Percentiles rank a stretch among this genome's conserved stretches.
Evolutionary conservation across 2,797 vertebrate genomes (phyloP).

Genomic region (Iguana delicatissima): DNA sequence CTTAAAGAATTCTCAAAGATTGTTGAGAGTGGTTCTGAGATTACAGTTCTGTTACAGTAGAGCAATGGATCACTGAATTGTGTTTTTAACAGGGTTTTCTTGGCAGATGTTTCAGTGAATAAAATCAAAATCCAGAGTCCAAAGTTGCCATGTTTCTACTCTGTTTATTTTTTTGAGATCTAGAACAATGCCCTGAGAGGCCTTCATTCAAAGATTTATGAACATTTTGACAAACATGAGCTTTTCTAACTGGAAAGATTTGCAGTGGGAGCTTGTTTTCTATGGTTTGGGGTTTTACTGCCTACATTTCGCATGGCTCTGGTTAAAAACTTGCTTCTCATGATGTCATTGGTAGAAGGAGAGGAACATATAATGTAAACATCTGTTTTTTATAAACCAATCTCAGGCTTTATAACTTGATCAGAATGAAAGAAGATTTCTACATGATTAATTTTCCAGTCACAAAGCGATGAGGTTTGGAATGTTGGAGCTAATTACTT

Average conservation of each 20-base stretch:
- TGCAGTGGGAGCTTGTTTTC: constrained; percentile 69
- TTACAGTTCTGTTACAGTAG: not conserved
- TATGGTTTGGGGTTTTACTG: constrained; percentile 70
- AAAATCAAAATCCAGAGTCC: constrained; percentile 35
- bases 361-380: constrained; percentile 79
- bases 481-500: constrained; percentile 64
- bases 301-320: constrained; percentile 55
- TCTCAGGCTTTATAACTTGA: constrained; percentile 79
- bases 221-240: constrained; percentile 59
- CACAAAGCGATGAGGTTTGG: constrained; percentile 57
- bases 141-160: constrained; percentile 4
- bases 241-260: constrained; percentile 51
- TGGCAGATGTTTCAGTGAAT: not conserved
- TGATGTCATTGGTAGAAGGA: constrained; percentile 75
- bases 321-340: constrained; percentile 76
- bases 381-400: constrained; percentile 82
- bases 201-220: constrained; percentile 24
- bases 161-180: not conserved
- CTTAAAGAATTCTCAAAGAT: no score
- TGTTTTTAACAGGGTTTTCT: not conserved
- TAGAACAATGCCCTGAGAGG: constrained; percentile 19
- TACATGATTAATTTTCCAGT: constrained; percentile 80
- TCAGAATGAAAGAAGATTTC: constrained; percentile 75
- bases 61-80: not conserved
- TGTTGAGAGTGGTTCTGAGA: no score